phyloP scores from a whole-genome alignment of 2,113 vertebrate genomes.

The Fukomys damarensis region DNA sequence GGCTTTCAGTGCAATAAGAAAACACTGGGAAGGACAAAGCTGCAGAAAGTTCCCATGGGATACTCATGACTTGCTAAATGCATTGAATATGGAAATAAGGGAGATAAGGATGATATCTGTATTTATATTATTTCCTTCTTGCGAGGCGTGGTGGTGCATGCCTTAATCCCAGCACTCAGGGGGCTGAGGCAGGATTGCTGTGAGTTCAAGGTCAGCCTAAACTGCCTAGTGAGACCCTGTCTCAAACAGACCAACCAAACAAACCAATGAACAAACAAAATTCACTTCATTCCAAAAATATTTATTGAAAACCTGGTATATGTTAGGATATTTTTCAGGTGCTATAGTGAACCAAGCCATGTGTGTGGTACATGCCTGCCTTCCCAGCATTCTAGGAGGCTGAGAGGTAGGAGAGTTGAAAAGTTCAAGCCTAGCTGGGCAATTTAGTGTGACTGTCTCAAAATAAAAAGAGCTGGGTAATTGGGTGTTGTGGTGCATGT shows the following conservation, averaged over 20 bases:
- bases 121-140: not conserved
- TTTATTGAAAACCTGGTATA: not conserved
- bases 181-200: no score
- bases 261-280: not conserved
- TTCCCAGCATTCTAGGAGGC: no score
- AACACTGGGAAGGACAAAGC: not conserved
- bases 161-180: no score
- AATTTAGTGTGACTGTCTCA: no score
- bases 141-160: no score
- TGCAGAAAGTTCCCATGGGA: not conserved
- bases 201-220: no score
- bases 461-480: no score
- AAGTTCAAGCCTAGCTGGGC: no score
- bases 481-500: no score
- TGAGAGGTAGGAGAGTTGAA: no score
- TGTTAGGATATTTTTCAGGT: not conserved
- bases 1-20: not conserved
- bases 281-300: not conserved
- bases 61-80: not conserved
- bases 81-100: constrained; percentile 17
- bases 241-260: no score
- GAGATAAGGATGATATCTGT: not conserved
- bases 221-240: no score
- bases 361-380: not conserved
- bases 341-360: not conserved